Evolutionary conservation across 2,113 vertebrate genomes (phyloP).

Genomic region (Hucho hucho): DNA sequence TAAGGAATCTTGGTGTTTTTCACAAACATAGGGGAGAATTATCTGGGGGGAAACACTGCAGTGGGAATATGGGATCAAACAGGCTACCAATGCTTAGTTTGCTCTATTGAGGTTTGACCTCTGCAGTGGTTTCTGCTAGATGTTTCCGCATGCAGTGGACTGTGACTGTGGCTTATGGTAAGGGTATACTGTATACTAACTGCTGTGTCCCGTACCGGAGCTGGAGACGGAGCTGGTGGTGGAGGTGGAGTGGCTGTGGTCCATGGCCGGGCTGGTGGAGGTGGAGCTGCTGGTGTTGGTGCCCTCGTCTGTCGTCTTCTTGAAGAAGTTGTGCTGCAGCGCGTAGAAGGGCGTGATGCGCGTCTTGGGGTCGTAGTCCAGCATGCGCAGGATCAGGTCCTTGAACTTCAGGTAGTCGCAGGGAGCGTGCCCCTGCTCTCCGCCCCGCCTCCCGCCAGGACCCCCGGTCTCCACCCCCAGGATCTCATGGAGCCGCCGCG

Average conservation of each 20-base stretch:
- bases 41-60: too few species aligned
- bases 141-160: too few species aligned
- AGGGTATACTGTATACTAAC: too few species aligned
- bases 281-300: constrained; percentile 93
- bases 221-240: constrained; percentile 93
- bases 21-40: too few species aligned
- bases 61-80: too few species aligned
- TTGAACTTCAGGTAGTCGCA: constrained; percentile 97
- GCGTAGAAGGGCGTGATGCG: constrained; percentile 94
- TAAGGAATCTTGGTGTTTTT: too few species aligned
- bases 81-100: too few species aligned
- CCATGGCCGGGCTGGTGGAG: constrained; percentile 88
- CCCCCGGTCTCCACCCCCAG: constrained; percentile 92
- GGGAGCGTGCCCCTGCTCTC: constrained; percentile 89
- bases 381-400: constrained; percentile 94
- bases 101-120: too few species aligned
- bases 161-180: neutral
- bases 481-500: constrained; percentile 90
- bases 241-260: constrained; percentile 93
- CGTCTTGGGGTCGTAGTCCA: constrained; percentile 93
- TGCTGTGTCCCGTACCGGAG: constrained; percentile 75
- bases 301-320: constrained; percentile 94
- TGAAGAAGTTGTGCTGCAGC: constrained; percentile 96
- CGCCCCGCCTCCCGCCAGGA: constrained; percentile 86
- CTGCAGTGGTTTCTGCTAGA: too few species aligned